Evolutionary conservation across 2,113 vertebrate species (phyloP).

Genomic region (Corynorhinus townsendii): DNA sequence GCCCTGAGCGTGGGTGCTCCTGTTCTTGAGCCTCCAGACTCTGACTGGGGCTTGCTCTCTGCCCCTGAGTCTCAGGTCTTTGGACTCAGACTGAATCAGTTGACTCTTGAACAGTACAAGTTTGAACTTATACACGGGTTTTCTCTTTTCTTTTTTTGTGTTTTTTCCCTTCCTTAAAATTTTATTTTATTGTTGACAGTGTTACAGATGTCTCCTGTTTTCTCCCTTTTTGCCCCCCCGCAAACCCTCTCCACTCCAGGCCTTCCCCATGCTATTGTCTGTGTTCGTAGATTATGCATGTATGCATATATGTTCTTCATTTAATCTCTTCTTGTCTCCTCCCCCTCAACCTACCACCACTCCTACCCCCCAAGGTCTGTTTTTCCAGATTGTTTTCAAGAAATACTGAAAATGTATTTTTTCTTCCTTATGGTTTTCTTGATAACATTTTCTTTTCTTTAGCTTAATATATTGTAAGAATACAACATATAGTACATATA

Average conservation of each 20-base stretch:
- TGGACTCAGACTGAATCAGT: not conserved
- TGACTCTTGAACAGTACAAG: not conserved
- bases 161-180: no score
- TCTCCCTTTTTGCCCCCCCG: no score
- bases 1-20: not conserved
- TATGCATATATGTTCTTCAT: no score
- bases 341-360: no score
- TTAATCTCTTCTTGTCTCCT: no score
- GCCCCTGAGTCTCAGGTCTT: not conserved
- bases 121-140: not conserved
- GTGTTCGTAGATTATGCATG: no score
- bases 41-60: not conserved
- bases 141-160: not conserved
- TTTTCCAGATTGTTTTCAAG: not conserved
- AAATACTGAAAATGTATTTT: not conserved
- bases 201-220: no score
- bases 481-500: not conserved
- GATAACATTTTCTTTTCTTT: not conserved
- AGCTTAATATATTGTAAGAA: not conserved
- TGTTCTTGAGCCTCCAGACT: not conserved
- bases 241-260: no score
- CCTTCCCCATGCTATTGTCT: no score
- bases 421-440: not conserved
- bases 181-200: no score
- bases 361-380: no score